phyloP scores from a whole-genome alignment of 1,140 invertebrate genomes.

The Dendrolimus punctatus region DNA sequence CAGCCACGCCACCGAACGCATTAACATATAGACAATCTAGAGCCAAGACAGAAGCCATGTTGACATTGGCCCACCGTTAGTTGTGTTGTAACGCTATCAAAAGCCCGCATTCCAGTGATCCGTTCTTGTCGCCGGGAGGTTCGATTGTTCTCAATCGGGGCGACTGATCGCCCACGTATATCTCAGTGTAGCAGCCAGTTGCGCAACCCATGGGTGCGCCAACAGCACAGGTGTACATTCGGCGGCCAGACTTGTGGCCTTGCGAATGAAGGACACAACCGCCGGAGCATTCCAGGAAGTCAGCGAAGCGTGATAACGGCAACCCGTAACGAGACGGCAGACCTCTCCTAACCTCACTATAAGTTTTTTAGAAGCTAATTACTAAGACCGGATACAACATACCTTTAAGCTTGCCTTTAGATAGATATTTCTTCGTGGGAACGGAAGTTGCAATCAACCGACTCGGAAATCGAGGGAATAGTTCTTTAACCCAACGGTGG shows the following conservation, averaged over 20 bases:
- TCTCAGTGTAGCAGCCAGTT: slow-evolving; percentile 18
- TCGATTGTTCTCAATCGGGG: slow-evolving; percentile 52
- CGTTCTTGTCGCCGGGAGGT: slow-evolving; percentile 33
- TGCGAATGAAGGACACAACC: slow-evolving; percentile 36
- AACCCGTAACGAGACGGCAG: slow-evolving; percentile 14
- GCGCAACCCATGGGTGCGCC: slow-evolving; percentile 12
- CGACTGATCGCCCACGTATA: slow-evolving; percentile 45
- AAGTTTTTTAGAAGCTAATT: too few relatives aligned
- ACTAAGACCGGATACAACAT: too few relatives aligned
- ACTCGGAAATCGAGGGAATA: slow-evolving; percentile 1
- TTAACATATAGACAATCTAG: slow-evolving; percentile 55
- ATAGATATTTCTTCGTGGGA: slow-evolving; percentile 7
- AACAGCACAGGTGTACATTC: slow-evolving; percentile 31
- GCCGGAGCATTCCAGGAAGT: background rate
- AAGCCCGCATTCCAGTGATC: slow-evolving; percentile 49
- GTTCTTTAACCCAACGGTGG: slow-evolving; percentile 7
- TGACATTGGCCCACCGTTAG: slow-evolving; percentile 63
- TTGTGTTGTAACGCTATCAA: slow-evolving; percentile 60
- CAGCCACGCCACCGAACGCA: slow-evolving; percentile 20
- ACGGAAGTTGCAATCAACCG: slow-evolving; percentile 10
- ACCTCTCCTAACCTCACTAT: too few relatives aligned
- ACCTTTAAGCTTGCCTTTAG: background rate
- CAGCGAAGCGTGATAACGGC: slow-evolving; percentile 11
- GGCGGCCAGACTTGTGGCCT: slow-evolving; percentile 32
- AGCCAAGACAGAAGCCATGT: slow-evolving; percentile 48